Conservation (phyloP, 2,888 invertebrate species). For the Branchipolynoe longqiensis region DNA sequence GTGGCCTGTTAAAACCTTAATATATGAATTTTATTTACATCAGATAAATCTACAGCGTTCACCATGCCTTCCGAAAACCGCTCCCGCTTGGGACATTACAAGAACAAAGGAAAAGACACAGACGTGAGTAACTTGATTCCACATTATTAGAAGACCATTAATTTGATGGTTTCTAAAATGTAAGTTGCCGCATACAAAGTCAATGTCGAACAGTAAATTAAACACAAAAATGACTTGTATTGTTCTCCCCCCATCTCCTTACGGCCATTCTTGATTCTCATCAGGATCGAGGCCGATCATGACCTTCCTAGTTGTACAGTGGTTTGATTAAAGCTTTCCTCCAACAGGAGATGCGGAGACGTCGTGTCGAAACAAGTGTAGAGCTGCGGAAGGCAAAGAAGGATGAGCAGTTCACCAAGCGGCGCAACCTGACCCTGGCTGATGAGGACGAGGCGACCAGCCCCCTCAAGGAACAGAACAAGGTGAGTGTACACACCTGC, state of each 20-base stretch:
- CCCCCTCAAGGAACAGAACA: conserved; percentile 77
- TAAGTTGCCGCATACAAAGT: too few species aligned
- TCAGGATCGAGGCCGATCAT: too few species aligned
- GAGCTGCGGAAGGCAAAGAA: conserved; percentile 95
- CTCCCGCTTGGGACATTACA: conserved; percentile 71
- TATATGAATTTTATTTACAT: neutral
- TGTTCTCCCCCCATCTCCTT: too few species aligned
- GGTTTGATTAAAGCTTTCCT: conserved; percentile 59
- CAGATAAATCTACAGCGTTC: neutral
- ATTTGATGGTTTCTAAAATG: too few species aligned
- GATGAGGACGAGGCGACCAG: conserved; percentile 82
- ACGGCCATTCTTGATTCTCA: too few species aligned
- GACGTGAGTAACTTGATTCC: conserved; percentile 75
- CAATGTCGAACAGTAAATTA: too few species aligned
- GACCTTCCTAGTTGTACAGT: too few species aligned
- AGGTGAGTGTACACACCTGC: too few species aligned
- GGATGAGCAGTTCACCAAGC: conserved; percentile 95
- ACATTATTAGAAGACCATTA: too few species aligned
- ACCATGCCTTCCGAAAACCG: conserved; percentile 55
- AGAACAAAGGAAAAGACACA: conserved; percentile 80
- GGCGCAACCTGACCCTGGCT: conserved; percentile 89
- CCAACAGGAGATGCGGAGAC: conserved; percentile 91
- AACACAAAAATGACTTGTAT: too few species aligned
- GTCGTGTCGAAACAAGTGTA: conserved; percentile 93
- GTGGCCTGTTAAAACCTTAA: neutral